Evolutionary conservation across 2,113 vertebrate species (phyloP), one percentile per base, ranked within the genome.

Genomic region (Chelonoidis abingdonii): DNA sequence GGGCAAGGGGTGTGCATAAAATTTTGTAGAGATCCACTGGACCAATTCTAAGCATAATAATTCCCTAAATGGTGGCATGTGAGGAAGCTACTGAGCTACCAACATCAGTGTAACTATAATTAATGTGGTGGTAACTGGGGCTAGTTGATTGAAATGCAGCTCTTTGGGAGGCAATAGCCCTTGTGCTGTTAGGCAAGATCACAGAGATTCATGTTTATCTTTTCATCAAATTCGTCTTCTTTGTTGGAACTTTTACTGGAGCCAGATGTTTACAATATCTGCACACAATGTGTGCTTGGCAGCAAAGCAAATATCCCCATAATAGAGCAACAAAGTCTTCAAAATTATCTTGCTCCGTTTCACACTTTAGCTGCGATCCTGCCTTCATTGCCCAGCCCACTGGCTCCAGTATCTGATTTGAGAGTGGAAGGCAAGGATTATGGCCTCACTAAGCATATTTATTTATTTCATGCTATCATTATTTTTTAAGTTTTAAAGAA

Each of bases 301-400:
- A 95, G 89, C 52, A 81, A 38, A 41, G 7, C 5, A 3, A 25
- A 38, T 9, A 38, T 65, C 79, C 59, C 54, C 1, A 0, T 1
- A 88, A 82, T 86, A 87, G 38, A 75, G 92, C 69, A 85, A 65
- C 91, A 81, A 87, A 94, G 80, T 59, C 87, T 75, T 86, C 94
- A 93, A 80, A 50, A 62, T 53, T 65, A 82, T 56, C 50, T 62
- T 0, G 0, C 90, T 84, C 29, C 17, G 65, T 57, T 62, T 35
- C 31, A 69, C 16, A 69, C 31, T 62, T 13, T 21, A 8, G 31
- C 62, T n/a, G 65, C 1, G 14, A 22, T 72, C n/a, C 17, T 72
- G n/a, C 65, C 19, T 38, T 38, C 3, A 5, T 72, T 72, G 4
- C 17, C n/a, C 19, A 72, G 19, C 24, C 10, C 0, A 0, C 35